phyloP scores from a whole-genome alignment of 1,140 invertebrate species.

The Panagrolaimus sp. region DNA sequence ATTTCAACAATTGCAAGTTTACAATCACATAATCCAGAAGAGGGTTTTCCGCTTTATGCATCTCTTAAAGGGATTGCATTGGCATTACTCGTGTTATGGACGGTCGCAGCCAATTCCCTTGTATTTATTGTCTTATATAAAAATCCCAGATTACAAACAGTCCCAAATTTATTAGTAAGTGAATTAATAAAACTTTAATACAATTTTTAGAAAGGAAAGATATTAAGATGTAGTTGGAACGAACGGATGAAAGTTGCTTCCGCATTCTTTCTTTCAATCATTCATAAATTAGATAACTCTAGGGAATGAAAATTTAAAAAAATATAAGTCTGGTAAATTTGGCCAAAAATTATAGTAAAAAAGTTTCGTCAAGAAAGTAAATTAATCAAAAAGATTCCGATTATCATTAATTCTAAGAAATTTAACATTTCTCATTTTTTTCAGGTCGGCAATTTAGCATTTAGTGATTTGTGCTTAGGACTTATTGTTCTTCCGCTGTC shows the following conservation, averaged over 20 bases:
- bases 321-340: background rate
- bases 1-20: slow-evolving; percentile 3
- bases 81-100: slow-evolving; percentile 55
- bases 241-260: background rate
- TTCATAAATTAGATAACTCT: background rate
- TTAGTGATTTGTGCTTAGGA: slow-evolving; percentile 56
- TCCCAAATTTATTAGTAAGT: slow-evolving; percentile 58
- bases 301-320: too few relatives aligned
- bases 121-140: slow-evolving; percentile 59
- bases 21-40: slow-evolving; percentile 19
- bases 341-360: background rate
- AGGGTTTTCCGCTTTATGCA: slow-evolving; percentile 38
- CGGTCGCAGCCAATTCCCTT: slow-evolving; percentile 50
- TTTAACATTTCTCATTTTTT: slow-evolving; percentile 21
- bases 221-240: background rate
- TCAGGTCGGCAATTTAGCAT: slow-evolving; percentile 58
- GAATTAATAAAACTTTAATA: too few relatives aligned
- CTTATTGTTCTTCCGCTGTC: slow-evolving; percentile 56
- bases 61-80: slow-evolving; percentile 49
- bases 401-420: slow-evolving; percentile 2
- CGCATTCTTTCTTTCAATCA: slow-evolving; percentile 24
- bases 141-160: slow-evolving; percentile 58
- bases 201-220: background rate
- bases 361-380: background rate
- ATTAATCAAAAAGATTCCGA: background rate